Conservation (phyloP, 2,113 vertebrate genomes). For the Neogale vison region DNA sequence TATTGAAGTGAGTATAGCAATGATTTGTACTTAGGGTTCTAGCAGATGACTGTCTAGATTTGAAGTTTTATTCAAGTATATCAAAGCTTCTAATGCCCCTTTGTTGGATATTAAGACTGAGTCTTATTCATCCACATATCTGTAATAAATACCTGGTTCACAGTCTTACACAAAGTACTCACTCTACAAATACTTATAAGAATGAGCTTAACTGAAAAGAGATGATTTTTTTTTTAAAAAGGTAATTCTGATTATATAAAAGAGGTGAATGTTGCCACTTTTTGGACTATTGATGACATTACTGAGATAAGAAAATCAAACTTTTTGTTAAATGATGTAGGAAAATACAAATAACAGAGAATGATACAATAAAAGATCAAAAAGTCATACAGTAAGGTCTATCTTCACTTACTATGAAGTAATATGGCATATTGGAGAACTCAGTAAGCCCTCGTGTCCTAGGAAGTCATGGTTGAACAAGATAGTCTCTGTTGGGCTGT, state of each 20-base stretch:
- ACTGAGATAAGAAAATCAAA: neutral
- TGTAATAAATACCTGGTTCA: neutral
- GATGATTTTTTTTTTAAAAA: neutral
- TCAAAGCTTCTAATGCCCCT: neutral
- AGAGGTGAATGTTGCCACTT: neutral
- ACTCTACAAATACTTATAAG: neutral
- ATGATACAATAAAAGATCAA: neutral
- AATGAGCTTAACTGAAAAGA: neutral
- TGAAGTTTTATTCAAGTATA: neutral
- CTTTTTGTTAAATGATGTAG: neutral
- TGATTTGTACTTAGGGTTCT: neutral
- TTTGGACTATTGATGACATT: neutral
- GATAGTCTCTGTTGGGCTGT: neutral
- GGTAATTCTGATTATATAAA: neutral
- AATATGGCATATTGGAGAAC: neutral
- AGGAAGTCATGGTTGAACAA: neutral
- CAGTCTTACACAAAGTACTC: neutral
- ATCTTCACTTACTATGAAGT: neutral
- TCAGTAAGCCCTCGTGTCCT: neutral
- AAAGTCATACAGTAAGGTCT: neutral
- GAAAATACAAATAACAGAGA: neutral
- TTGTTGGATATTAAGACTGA: neutral
- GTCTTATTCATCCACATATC: neutral
- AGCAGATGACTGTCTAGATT: neutral
- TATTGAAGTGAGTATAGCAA: neutral